A percentile compares a stretch with the other conserved stretches of the same genome.
Conservation (phyloP, 2,888 invertebrate genomes). For the Biston betularia region DNA sequence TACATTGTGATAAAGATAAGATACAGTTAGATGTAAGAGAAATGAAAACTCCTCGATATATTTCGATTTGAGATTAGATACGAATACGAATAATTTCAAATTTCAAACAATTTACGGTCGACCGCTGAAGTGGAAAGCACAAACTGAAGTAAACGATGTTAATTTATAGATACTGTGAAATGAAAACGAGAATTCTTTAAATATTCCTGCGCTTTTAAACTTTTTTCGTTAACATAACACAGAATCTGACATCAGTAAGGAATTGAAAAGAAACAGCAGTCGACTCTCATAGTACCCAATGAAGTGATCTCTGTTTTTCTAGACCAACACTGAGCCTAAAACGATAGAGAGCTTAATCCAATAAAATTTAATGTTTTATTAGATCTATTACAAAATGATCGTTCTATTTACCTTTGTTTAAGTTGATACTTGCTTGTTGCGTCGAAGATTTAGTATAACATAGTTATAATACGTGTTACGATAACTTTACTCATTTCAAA, state of each 20-base stretch:
- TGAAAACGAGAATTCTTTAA: conserved; percentile 21
- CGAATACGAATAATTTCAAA: conserved; percentile 40
- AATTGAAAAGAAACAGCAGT: conserved; percentile 29
- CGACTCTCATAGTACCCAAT: conserved; percentile 26
- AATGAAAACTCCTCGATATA: conserved; percentile 54
- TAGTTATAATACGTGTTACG: conserved; percentile 70
- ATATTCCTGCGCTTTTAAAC: conserved; percentile 38
- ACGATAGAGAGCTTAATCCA: conserved; percentile 82
- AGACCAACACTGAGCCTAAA: conserved; percentile 79
- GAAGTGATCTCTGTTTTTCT: conserved; percentile 74
- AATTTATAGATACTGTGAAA: conserved; percentile 23
- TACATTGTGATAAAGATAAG: conserved; percentile 51
- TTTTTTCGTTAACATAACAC: conserved; percentile 25
- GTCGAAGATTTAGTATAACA: conserved; percentile 71
- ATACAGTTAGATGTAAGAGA: conserved; percentile 52
- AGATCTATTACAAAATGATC: conserved; percentile 75
- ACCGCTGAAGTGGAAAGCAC: conserved; percentile 29
- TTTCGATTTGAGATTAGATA: conserved; percentile 61
- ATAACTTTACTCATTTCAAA: conserved; percentile 44
- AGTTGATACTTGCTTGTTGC: conserved; percentile 82
- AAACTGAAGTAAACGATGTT: conserved; percentile 16
- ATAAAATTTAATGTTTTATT: conserved; percentile 81
- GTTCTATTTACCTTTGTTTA: conserved; percentile 83
- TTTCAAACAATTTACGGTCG: conserved; percentile 29
- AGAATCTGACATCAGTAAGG: conserved; percentile 2